Evolutionary conservation across 1,140 invertebrate genomes (phyloP).

Genomic region (Zaprionus ornatus): DNA sequence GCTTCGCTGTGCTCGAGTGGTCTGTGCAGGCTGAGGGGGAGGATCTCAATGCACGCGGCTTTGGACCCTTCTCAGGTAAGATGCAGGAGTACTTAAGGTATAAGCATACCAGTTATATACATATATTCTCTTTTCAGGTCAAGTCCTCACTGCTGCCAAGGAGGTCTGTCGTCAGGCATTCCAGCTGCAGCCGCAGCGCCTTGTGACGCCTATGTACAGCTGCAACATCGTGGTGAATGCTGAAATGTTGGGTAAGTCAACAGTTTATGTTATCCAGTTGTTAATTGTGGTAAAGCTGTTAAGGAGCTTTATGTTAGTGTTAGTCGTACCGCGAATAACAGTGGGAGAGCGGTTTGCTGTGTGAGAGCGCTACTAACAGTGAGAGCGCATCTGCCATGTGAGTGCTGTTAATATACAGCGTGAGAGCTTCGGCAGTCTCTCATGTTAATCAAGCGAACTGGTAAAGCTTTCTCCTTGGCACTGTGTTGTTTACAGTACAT

Average conservation of each 20-base stretch:
- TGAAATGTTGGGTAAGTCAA: constrained; percentile 94
- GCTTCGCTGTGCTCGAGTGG: constrained; percentile 95
- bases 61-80: constrained; percentile 86
- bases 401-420: neutral
- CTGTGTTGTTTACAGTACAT: too few relatives aligned
- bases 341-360: neutral
- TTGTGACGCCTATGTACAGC: constrained; percentile 98
- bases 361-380: neutral
- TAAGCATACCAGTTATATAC: neutral
- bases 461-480: too few relatives aligned
- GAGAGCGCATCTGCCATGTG: neutral
- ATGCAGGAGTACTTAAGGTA: neutral
- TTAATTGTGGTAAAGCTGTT: neutral
- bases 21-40: constrained; percentile 84
- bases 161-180: constrained; percentile 95
- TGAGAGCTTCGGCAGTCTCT: neutral
- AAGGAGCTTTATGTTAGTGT: neutral
- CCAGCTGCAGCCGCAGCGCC: constrained; percentile 93
- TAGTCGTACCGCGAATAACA: neutral
- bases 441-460: too few relatives aligned
- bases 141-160: constrained; percentile 96
- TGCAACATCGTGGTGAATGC: constrained; percentile 96
- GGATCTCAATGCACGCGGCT: constrained; percentile 84
- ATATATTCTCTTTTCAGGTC: constrained; percentile 86
- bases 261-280: neutral